Conservation (phyloP, 2,888 invertebrate genomes). For the Heliconius cydno region DNA sequence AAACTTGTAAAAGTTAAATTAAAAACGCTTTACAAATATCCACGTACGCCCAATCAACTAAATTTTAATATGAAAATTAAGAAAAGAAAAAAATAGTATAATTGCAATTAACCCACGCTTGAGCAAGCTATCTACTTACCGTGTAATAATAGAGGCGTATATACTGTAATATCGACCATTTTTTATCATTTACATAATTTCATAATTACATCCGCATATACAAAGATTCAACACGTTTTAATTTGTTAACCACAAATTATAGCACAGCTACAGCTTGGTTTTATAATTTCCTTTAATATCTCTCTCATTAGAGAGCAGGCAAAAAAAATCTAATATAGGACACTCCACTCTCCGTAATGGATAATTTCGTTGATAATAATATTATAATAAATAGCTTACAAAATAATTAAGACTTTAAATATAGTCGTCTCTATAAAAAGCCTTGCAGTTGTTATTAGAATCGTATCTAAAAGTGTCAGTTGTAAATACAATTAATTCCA, state of each 20-base stretch:
- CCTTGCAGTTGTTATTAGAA: too few species aligned
- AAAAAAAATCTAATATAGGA: too few species aligned
- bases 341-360: too few species aligned
- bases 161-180: neutral
- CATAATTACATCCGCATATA: constrained; percentile 10
- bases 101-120: constrained; percentile 7
- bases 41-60: neutral
- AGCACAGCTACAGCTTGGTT: neutral
- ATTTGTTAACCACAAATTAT: neutral
- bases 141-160: constrained; percentile 20
- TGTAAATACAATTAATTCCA: too few species aligned
- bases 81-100: neutral
- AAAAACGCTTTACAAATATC: neutral
- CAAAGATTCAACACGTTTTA: neutral
- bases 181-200: constrained; percentile 19
- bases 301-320: too few species aligned
- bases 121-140: neutral
- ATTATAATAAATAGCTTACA: too few species aligned
- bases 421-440: too few species aligned
- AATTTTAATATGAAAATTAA: neutral
- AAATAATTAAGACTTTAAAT: too few species aligned
- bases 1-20: neutral
- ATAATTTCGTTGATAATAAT: too few species aligned
- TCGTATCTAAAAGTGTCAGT: too few species aligned
- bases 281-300: too few species aligned